phyloP scores from a whole-genome alignment of 2,888 invertebrate genomes.

The Bombyx huttoni region DNA sequence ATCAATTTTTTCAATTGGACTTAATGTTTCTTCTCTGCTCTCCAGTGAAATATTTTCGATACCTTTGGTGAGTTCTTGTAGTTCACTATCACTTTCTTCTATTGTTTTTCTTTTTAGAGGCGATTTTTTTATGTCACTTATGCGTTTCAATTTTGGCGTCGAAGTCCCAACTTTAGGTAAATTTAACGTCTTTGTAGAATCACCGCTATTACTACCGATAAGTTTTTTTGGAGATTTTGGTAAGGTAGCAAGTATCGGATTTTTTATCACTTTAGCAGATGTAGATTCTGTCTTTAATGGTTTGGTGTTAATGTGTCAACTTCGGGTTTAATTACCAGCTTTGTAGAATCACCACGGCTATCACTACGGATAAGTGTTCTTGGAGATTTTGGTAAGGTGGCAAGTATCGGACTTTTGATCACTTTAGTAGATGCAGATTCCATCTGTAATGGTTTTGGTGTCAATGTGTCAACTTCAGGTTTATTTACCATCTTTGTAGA shows the following conservation, averaged over 20 bases:
- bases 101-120: conserved; percentile 7
- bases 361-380: too few relatives aligned
- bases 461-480: too few relatives aligned
- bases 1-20: conserved; percentile 4
- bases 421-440: not conserved
- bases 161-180: conserved; percentile 31
- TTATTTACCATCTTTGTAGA: too few relatives aligned
- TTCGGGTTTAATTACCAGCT: too few relatives aligned
- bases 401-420: not conserved
- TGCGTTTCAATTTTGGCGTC: conserved; percentile 22
- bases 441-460: not conserved
- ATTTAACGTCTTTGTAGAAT: conserved; percentile 13
- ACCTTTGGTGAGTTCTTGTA: conserved; percentile 14
- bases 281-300: too few relatives aligned
- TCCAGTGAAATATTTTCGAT: conserved; percentile 19
- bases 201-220: not conserved
- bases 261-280: too few relatives aligned
- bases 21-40: conserved; percentile 13
- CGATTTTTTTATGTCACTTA: conserved; percentile 3
- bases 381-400: not conserved
- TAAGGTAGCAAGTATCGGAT: not conserved
- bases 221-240: not conserved
- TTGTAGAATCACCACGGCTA: too few relatives aligned
- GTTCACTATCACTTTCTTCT: conserved; percentile 12
- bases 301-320: too few relatives aligned